Evolutionary conservation across 2,797 vertebrate species (phyloP).

Genomic region (Poecilia wingei): DNA sequence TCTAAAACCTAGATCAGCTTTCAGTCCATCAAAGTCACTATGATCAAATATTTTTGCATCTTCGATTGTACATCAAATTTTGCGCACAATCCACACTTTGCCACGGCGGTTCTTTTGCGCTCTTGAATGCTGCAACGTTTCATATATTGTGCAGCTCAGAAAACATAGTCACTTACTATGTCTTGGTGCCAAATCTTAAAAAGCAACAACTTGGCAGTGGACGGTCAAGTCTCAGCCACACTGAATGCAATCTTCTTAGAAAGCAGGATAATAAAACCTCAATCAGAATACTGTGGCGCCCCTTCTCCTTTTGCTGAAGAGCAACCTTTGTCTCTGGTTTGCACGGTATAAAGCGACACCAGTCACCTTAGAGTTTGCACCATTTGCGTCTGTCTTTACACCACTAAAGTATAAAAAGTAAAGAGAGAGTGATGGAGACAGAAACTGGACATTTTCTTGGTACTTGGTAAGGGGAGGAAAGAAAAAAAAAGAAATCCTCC

Average conservation of each 20-base stretch:
- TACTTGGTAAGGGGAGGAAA: slow-evolving; percentile 75
- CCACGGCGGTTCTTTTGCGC: neutral
- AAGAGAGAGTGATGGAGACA: slow-evolving; percentile 67
- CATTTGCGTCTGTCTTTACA: slow-evolving; percentile 75
- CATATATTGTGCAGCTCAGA: neutral
- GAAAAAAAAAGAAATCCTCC: slow-evolving; percentile 78
- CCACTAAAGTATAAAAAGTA: slow-evolving; percentile 71
- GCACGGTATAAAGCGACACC: slow-evolving; percentile 75
- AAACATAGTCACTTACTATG: neutral
- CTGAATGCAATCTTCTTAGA: slow-evolving; percentile 42
- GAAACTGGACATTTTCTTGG: slow-evolving; percentile 78
- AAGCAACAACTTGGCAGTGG: neutral
- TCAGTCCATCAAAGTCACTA: neutral
- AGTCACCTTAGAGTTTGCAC: slow-evolving; percentile 76
- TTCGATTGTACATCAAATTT: neutral
- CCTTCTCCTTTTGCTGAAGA: slow-evolving; percentile 65
- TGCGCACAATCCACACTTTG: neutral
- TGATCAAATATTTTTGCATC: neutral
- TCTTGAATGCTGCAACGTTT: neutral
- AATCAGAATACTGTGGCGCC: slow-evolving; percentile 66
- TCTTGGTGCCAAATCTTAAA: slow-evolving; percentile 17
- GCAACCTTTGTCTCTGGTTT: slow-evolving; percentile 72
- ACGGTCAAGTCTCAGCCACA: slow-evolving; percentile 39
- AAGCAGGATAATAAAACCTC: slow-evolving; percentile 60
- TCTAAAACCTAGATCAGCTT: neutral